Conservation (phyloP, 2,888 invertebrate species). For the Drosophila engyochracea region DNA sequence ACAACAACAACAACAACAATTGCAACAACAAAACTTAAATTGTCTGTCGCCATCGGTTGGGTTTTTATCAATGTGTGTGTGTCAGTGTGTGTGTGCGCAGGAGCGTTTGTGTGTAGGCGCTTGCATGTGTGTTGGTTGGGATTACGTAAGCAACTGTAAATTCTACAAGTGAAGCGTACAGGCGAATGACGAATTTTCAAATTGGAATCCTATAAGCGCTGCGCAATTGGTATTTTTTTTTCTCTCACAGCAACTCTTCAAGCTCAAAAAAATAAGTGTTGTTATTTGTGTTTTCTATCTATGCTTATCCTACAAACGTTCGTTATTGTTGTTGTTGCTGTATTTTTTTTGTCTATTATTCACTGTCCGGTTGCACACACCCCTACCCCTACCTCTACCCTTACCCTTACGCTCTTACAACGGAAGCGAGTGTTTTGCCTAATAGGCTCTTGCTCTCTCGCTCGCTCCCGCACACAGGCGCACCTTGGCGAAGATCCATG, state of each 20-base stretch:
- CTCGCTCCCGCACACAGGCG: slow-evolving; percentile 43
- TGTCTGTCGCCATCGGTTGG: slow-evolving; percentile 32
- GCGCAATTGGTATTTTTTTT: slow-evolving; percentile 46
- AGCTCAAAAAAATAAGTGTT: slow-evolving; percentile 28
- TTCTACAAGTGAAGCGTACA: slow-evolving; percentile 67
- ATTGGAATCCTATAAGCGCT: slow-evolving; percentile 66
- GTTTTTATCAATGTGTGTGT: slow-evolving; percentile 13
- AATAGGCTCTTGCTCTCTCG: slow-evolving; percentile 63
- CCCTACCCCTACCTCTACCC: slow-evolving; percentile 37
- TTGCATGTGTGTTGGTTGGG: slow-evolving; percentile 49
- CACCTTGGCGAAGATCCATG: slow-evolving; percentile 65
- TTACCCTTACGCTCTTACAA: slow-evolving; percentile 60
- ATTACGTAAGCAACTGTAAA: slow-evolving; percentile 79
- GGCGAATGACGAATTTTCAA: slow-evolving; percentile 65
- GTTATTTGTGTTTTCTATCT: slow-evolving; percentile 16
- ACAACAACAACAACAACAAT: slow-evolving; percentile 28
- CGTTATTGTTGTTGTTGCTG: slow-evolving; percentile 31
- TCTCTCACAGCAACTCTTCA: slow-evolving; percentile 12
- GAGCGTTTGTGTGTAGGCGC: slow-evolving; percentile 63
- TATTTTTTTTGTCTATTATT: slow-evolving; percentile 58
- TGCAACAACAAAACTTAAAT: slow-evolving; percentile 37
- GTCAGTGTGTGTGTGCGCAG: slow-evolving; percentile 48
- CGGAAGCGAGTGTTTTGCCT: slow-evolving; percentile 73
- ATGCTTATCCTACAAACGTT: slow-evolving; percentile 58
- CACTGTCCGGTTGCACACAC: slow-evolving; percentile 32